Evolutionary conservation across 2,888 invertebrate genomes (phyloP).

Genomic region (Ochropleura plecta): DNA sequence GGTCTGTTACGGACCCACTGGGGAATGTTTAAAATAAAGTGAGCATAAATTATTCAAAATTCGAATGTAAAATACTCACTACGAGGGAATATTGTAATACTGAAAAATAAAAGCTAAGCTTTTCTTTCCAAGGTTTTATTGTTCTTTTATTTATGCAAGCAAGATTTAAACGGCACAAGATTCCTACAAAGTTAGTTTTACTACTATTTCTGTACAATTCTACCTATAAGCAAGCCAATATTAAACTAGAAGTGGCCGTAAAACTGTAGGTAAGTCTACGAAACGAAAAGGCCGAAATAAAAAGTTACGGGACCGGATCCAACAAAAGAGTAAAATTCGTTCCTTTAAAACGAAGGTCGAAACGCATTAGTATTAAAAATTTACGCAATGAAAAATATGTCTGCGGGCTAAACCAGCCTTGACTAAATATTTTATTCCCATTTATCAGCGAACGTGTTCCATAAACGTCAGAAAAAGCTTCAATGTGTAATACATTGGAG

Average conservation of each 20-base stretch:
- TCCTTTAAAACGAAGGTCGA: conserved; percentile 56
- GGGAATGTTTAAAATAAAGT: conserved; percentile 32
- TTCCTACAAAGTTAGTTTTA: conserved; percentile 14
- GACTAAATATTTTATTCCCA: conserved; percentile 64
- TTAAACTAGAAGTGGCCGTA: conserved; percentile 42
- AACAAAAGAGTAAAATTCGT: conserved; percentile 48
- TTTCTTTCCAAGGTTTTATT: conserved; percentile 14
- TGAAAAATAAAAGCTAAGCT: neutral
- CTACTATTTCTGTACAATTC: conserved; percentile 21
- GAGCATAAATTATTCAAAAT: conserved; percentile 31
- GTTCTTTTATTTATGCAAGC: conserved; percentile 22
- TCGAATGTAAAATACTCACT: neutral
- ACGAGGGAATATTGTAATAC: conserved; percentile 13
- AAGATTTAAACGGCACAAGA: conserved; percentile 5
- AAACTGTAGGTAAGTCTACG: conserved; percentile 45
- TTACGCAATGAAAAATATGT: conserved; percentile 60
- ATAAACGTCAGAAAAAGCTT: conserved; percentile 65
- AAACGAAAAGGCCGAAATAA: conserved; percentile 48
- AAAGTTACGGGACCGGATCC: conserved; percentile 48
- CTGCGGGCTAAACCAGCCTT: conserved; percentile 45
- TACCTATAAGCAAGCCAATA: conserved; percentile 20
- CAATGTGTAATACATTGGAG: conserved; percentile 63
- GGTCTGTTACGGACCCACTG: conserved; percentile 21
- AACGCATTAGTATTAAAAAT: conserved; percentile 61
- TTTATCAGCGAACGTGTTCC: conserved; percentile 60